A percentile compares a stretch with the other conserved stretches of the same genome.
phyloP scores from a whole-genome alignment of 1,140 invertebrate genomes.

The Apis mellifera region Amel_HAv3.1 CM009933.2:4457001-4457500 shows the following conservation, averaged over 20 bases:
- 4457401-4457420: slow-evolving; percentile 8
- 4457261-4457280: slow-evolving; percentile 72
- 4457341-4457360: slow-evolving; percentile 70
- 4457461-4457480: slow-evolving; percentile 73
- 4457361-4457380: slow-evolving; percentile 63
- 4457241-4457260: slow-evolving; percentile 63
- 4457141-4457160: slow-evolving; percentile 62
- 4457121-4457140: slow-evolving; percentile 67
- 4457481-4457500: slow-evolving; percentile 66
- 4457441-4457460: slow-evolving; percentile 21
- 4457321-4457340: slow-evolving; percentile 73
- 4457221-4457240: not conserved
- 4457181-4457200: slow-evolving; percentile 58
- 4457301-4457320: slow-evolving; percentile 68
- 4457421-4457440: not conserved
- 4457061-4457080: slow-evolving; percentile 41
- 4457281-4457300: slow-evolving; percentile 74
- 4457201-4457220: not conserved
- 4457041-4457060: not conserved
- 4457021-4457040: not conserved
- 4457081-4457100: not conserved
- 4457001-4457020: not conserved
- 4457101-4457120: slow-evolving; percentile 56
- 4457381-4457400: slow-evolving; percentile 61
- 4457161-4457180: slow-evolving; percentile 71